A percentile compares a stretch with the other conserved stretches of the same genome.
phyloP scores from a whole-genome alignment of 2,888 invertebrate species.

The Phytoseiulus persimilis region DNA sequence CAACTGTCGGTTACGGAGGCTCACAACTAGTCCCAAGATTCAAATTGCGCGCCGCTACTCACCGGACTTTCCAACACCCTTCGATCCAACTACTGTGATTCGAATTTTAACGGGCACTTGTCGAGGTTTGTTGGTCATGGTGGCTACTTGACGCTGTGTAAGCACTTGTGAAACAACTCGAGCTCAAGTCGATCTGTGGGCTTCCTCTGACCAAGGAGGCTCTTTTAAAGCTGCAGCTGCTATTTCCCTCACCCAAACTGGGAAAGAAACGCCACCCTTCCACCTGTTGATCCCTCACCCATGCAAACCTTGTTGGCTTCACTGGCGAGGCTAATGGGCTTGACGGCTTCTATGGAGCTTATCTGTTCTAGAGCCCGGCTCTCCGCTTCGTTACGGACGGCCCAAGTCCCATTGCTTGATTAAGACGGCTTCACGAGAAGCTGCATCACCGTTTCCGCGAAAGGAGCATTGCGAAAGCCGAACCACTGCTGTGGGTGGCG shows the following conservation, averaged over 20 bases:
- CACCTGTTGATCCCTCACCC: slow-evolving; percentile 5
- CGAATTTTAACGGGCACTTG: slow-evolving; percentile 24
- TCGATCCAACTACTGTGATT: slow-evolving; percentile 19
- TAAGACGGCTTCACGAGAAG: too few relatives aligned
- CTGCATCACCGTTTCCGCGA: too few relatives aligned
- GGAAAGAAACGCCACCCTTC: neutral
- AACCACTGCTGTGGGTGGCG: too few relatives aligned
- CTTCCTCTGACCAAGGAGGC: neutral
- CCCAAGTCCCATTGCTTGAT: too few relatives aligned
- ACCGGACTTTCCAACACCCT: slow-evolving; percentile 30
- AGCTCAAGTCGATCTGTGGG: neutral
- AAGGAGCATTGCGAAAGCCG: too few relatives aligned
- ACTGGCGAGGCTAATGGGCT: neutral
- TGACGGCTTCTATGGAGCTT: too few relatives aligned
- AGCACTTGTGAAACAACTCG: neutral
- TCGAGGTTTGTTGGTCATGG: slow-evolving; percentile 36
- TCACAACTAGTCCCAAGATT: neutral
- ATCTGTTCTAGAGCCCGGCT: too few relatives aligned
- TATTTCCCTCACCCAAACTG: neutral
- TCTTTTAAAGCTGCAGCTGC: neutral
- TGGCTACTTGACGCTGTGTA: neutral
- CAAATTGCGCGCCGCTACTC: neutral
- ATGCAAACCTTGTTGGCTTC: neutral
- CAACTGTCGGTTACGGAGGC: too few relatives aligned
- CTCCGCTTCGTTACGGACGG: too few relatives aligned